Percentiles rank a stretch among this genome's conserved stretches.
Conservation (phyloP, 2,797 vertebrate genomes). For the Pygocentrus nattereri region DNA sequence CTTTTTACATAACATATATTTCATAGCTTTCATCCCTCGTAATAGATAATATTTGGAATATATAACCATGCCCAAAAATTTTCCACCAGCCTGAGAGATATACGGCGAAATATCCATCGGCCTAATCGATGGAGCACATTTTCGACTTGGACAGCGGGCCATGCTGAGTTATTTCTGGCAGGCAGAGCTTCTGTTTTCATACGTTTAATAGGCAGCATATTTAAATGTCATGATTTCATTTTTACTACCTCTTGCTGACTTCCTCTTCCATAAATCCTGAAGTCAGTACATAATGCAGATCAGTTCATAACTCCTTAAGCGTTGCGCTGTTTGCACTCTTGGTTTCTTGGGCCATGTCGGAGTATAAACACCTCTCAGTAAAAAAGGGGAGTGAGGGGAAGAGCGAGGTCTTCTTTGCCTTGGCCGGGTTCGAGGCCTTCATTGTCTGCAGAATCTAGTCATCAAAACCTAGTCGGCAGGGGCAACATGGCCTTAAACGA, state of each 20-base stretch:
- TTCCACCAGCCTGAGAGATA: slow-evolving; percentile 69
- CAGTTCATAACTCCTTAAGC: slow-evolving; percentile 75
- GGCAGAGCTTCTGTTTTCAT: slow-evolving; percentile 69
- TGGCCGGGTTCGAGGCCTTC: slow-evolving; percentile 12
- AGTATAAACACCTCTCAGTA: slow-evolving; percentile 38
- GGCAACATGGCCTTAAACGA: slow-evolving; percentile 4
- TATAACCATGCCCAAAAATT: slow-evolving; percentile 56
- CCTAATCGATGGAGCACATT: slow-evolving; percentile 71
- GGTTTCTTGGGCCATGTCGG: slow-evolving; percentile 24
- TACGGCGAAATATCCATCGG: slow-evolving; percentile 70
- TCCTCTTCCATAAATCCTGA: slow-evolving; percentile 64
- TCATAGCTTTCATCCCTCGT: slow-evolving; percentile 67
- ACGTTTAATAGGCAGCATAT: slow-evolving; percentile 71
- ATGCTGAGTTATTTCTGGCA: slow-evolving; percentile 71
- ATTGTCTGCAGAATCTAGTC: slow-evolving; percentile 30
- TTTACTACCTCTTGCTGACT: slow-evolving; percentile 75
- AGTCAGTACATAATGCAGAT: slow-evolving; percentile 71
- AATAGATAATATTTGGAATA: slow-evolving; percentile 60
- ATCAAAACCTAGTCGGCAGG: slow-evolving; percentile 5
- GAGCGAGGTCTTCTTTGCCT: slow-evolving; percentile 31
- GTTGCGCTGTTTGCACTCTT: slow-evolving; percentile 67
- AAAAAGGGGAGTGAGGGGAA: background rate
- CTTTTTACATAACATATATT: slow-evolving; percentile 54
- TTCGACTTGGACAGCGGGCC: slow-evolving; percentile 60
- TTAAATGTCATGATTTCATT: slow-evolving; percentile 75